phyloP scores from a whole-genome alignment of 1,140 invertebrate species.

The Caerostris extrusa region DNA sequence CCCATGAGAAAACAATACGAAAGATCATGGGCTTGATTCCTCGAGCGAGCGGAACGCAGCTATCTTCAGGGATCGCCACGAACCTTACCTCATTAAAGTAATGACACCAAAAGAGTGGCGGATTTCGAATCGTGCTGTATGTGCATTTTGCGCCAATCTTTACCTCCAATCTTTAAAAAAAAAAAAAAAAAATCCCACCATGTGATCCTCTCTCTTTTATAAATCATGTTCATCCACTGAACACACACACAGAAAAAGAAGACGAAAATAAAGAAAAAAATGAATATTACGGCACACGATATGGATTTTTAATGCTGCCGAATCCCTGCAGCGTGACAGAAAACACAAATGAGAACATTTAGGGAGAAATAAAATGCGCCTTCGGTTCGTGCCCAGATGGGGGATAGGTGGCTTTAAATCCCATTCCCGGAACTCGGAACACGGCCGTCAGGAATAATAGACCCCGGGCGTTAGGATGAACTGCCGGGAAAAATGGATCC shows the following conservation, averaged over 20 bases:
- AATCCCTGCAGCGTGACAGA: slow-evolving; percentile 12
- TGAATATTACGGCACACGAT: slow-evolving; percentile 16
- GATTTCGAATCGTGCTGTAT: slow-evolving; percentile 2
- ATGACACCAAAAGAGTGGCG: not conserved
- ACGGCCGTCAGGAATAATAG: not conserved
- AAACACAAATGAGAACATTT: slow-evolving; percentile 43
- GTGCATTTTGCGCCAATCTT: slow-evolving; percentile 6
- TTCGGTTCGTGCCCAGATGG: slow-evolving; percentile 46
- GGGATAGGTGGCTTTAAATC: not conserved
- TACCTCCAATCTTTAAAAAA: not conserved
- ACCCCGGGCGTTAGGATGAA: not conserved
- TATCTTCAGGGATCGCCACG: not conserved
- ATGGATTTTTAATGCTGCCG: slow-evolving; percentile 31
- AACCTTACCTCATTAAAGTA: not conserved
- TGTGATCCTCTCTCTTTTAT: not conserved
- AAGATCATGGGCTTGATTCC: not conserved
- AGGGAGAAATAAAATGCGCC: slow-evolving; percentile 34
- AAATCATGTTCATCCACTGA: not conserved
- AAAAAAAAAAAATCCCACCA: not conserved
- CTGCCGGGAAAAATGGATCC: not conserved
- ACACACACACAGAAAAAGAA: not conserved
- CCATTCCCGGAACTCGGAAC: not conserved
- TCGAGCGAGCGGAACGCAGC: not conserved
- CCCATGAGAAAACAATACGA: not conserved
- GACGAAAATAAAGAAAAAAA: not conserved